These are phyloP conservation scores for Clamator glandarius DNA, from an alignment of 2,797 vertebrate species.

Conservation along the genomic window DNA sequence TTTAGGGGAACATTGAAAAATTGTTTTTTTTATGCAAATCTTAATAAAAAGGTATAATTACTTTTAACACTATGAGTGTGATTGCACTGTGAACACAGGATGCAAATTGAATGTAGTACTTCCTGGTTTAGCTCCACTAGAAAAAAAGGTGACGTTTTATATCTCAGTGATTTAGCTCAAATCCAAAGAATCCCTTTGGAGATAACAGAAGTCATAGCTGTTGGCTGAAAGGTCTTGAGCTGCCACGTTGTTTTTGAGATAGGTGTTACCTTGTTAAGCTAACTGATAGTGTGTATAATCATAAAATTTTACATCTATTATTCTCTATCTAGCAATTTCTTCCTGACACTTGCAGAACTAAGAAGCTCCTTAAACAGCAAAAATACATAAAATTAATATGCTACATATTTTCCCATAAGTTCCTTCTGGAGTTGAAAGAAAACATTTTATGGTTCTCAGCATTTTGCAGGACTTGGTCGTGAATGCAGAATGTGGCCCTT, in stretches of 20 bases:
- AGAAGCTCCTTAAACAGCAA: background rate
- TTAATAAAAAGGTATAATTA: background rate
- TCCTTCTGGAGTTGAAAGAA: background rate
- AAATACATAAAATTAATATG: background rate
- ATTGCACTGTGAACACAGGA: background rate
- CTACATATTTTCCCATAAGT: rapidly evolving
- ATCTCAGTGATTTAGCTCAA: background rate
- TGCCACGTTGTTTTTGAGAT: background rate
- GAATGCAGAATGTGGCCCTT: background rate
- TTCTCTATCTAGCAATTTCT: background rate
- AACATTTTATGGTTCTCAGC: background rate
- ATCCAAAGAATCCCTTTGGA: background rate
- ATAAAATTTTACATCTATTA: background rate
- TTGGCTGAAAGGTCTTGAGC: background rate
- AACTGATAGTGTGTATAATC: background rate
- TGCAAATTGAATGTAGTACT: background rate
- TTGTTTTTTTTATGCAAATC: background rate
- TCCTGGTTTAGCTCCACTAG: background rate
- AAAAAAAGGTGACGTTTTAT: background rate
- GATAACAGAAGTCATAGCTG: background rate
- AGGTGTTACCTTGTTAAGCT: background rate
- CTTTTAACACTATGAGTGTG: background rate
- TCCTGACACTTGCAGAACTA: background rate
- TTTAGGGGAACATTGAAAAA: background rate
- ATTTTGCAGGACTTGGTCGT: background rate